These are phyloP conservation scores for Chloromyia formosa DNA, from an alignment of 2,888 invertebrate species.

Conservation along the genomic window DNA sequence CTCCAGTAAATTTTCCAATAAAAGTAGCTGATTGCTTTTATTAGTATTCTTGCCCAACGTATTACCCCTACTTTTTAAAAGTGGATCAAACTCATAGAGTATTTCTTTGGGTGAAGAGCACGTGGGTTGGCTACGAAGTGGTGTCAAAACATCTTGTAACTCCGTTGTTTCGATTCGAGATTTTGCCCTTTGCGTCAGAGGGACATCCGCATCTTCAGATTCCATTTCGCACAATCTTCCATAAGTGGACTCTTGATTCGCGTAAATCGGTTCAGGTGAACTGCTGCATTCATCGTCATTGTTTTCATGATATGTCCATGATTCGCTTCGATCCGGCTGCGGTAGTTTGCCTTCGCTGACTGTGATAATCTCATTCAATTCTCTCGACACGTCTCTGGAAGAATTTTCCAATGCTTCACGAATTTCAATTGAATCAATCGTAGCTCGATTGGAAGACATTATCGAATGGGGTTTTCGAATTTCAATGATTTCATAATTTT, in stretches of 20 bases:
- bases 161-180: not conserved
- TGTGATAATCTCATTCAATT: slow-evolving; percentile 17
- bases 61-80: slow-evolving; percentile 57
- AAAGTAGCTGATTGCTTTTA: slow-evolving; percentile 70
- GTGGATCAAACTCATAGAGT: slow-evolving; percentile 79
- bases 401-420: slow-evolving; percentile 55
- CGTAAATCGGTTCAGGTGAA: slow-evolving; percentile 61
- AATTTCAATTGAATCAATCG: slow-evolving; percentile 58
- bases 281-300: slow-evolving; percentile 50
- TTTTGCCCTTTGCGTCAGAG: slow-evolving; percentile 55
- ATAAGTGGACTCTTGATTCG: slow-evolving; percentile 62
- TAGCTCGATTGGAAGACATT: slow-evolving; percentile 53
- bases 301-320: slow-evolving; percentile 61
- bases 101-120: slow-evolving; percentile 64
- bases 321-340: slow-evolving; percentile 61
- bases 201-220: slow-evolving; percentile 54
- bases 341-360: slow-evolving; percentile 8
- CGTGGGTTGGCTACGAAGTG: not conserved
- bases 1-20: slow-evolving; percentile 74
- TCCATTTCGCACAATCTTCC: slow-evolving; percentile 61
- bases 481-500: slow-evolving; percentile 59
- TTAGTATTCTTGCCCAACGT: slow-evolving; percentile 53
- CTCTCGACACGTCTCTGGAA: slow-evolving; percentile 51
- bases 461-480: slow-evolving; percentile 53
- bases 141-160: not conserved